Evolutionary conservation across 1,140 invertebrate species (phyloP), one percentile per base, ranked within the genome.

Genomic region (Diorhabda sublineata): DNA sequence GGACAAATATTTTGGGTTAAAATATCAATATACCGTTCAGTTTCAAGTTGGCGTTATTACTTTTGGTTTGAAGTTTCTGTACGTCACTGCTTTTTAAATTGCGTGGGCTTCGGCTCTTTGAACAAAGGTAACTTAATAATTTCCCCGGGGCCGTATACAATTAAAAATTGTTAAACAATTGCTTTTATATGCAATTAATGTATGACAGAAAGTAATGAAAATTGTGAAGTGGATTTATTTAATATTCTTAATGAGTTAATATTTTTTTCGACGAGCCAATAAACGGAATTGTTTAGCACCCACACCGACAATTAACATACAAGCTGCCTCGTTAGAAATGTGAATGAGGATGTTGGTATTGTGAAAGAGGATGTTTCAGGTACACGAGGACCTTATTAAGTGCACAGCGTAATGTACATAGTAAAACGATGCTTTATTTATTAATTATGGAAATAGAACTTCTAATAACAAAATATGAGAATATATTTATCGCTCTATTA

Each of bases 141-240:
- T 11, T 62, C 11, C 44, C 61, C 44, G 42, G 61, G 44, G 61
- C 42, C 42, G 11, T 44, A 44, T 44, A 62, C 61, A 62, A 62
- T 62, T 62, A 62, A 62, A 62, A 62, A 62, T 62, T 43, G 7
- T 44, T 62, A n/a, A 41, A 62, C 61, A 62, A 62, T 62, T 62
- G 44, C 61, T 43, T 62, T 62, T 26, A 62, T 62, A 11, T 44
- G 44, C 7, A 62, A 62, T 62, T 62, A 62, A 62, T 62, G 42
- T 62, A 11, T 62, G 61, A 62, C 61, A 62, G 61, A 5, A n/a
- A n/a, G 43, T 62, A 62, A 62, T 62, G 61, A 44, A 62, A 62
- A 6, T 62, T 62, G 44, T 62, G 61, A 62, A 45, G 61, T n/a
- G 61, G 42, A 62, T 62, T 47, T 62, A 62, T 62, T 62, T 44